Base-by-base conservation (phyloP, 2,113 vertebrate species). In the Cyprinodon variegatus region DNA sequence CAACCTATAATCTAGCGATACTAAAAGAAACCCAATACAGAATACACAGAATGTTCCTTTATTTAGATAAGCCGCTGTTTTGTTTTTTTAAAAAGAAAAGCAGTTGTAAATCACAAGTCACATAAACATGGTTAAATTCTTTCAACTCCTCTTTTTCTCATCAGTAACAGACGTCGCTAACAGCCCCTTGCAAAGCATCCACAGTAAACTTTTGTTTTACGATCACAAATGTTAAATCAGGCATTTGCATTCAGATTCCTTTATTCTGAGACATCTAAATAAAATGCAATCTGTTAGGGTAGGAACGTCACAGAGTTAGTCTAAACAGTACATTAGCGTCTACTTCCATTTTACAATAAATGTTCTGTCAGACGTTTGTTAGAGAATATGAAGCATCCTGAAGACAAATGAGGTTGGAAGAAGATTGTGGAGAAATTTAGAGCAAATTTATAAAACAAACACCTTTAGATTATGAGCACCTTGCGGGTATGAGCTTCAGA, bases 1-100 rank as follows among this genome's bases (percentile, higher is more conserved):
- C 46, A 90, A 82, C 88, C 74, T 83, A 65, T 87, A 88, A 91
- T 90, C 92, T 89, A 70, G 69, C 50, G 68, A 85, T 82, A 72
- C 81, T 72, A 81, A 83, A 81, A 83, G 78, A 83, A 72, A 82
- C 83, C 76, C 77, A 80, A 83, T 81, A 81, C 83, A 91, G 72
- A 86, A 79, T 88, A 72, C 75, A 70, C 70, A 77, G 73, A 81
- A 83, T 76, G 70, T 77, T 74, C 63, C 77, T 83, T 88, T 81
- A 87, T 90, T 90, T 86, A 90, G 82, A 78, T 65, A 77, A 89
- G 79, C 62, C 37, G n/a, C 72, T 77, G 61, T 74, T 78, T 80
- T 83, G 66, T 64, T 83, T 83, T 68, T 84, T 90, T 68, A 81
- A 61, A 65, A 81, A 74, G 81, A 87, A 78, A 84, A 78, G 67